Evolutionary conservation across 2,888 invertebrate genomes (phyloP), one percentile per base, ranked within the genome.

Genomic region (Seladonia tumulorum): DNA sequence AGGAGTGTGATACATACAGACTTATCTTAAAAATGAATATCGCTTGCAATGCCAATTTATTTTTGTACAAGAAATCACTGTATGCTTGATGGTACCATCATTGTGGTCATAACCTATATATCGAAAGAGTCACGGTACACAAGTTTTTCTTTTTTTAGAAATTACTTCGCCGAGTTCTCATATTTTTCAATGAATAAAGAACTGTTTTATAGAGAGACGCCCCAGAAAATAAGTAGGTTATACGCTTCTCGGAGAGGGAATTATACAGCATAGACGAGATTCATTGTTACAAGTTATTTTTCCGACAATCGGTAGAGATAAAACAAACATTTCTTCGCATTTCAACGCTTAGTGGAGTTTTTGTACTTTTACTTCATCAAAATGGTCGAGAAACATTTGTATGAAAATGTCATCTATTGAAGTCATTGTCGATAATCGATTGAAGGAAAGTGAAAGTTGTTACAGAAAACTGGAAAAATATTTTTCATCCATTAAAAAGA

Each of bases 151-250:
- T 35, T 35, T 66, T 66, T 72, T 22, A 72, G 72, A 72, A 35
- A 49, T 49, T 72, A 35, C 72, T 49, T 49, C 49, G 47, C 12
- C 18, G 72, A 49, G 29, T 10, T 72, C 29, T 72, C 22, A 22
- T 29, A 49, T 72, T 72, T 72, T 72, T 72, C 66, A 66, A 66
- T 66, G 66, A 35, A 66, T 66, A 66, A 66, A 66, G 66, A 66
- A 66, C 66, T 66, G 66, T 66, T 66, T 66, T 66, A 66, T 66
- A 66, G 66, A 22, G 66, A 22, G 66, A 66, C 66, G 66, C 66
- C 66, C 66, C 66, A 66, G 66, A 66, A 66, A 66, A 35, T 66
- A 66, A 66, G 66, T 66, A 66, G 66, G 66, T 66, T 66, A 66
- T 22, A 66, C 66, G 66, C 66, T 35, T 39, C 66, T 22, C 66